Evolutionary conservation across 2,797 vertebrate species (phyloP), one percentile per base, ranked within the genome.

Genomic region (Cossypha dichroa): DNA sequence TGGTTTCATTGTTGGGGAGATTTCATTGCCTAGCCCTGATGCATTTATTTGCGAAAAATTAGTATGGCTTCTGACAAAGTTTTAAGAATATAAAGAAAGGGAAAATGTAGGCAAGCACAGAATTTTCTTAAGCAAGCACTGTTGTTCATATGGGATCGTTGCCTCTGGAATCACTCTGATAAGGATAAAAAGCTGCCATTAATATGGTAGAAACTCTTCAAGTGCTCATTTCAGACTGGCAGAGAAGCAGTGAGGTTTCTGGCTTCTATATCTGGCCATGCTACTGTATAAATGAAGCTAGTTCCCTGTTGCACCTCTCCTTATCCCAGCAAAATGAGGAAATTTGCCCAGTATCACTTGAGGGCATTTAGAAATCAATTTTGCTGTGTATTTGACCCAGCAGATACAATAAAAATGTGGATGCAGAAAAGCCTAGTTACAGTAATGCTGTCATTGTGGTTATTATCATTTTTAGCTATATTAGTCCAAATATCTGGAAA

Each of bases 151-250:
- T 59, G 26, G 26, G 19, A 49, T 49, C 11, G 8, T 68, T 93
- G 82, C 4, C 29, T 38, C 40, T 73, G 38, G 19, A 81, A 84
- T 88, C 10, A 49, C 48, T 69, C 19, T 62, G 33, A 52, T 75
- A 78, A 73, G n/a, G 29, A 29, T 31, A 4, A 38, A 76, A 63
- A 81, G 4, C 29, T 13, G 40, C 46, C 10, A 81, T 82, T 69
- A 70, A 33, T 59, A 67, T 21, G 45, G 73, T 10, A n/a, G 38
- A 81, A 90, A 68, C 49, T 62, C 70, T 86, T 75, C 31, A 90
- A 31, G 21, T 26, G 31, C 19, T 59, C 10, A 11, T 88, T 72
- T 95, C 48, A 59, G 34, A 56, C 34, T 63, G 23, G 3, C 13
- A 93, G 46, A 28, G 23, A 41, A 72, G 9, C 31, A 63, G 10